Evolutionary conservation across 2,888 invertebrate genomes (phyloP), one percentile per base, ranked within the genome.

Genomic region (Drosophila emarginata): DNA sequence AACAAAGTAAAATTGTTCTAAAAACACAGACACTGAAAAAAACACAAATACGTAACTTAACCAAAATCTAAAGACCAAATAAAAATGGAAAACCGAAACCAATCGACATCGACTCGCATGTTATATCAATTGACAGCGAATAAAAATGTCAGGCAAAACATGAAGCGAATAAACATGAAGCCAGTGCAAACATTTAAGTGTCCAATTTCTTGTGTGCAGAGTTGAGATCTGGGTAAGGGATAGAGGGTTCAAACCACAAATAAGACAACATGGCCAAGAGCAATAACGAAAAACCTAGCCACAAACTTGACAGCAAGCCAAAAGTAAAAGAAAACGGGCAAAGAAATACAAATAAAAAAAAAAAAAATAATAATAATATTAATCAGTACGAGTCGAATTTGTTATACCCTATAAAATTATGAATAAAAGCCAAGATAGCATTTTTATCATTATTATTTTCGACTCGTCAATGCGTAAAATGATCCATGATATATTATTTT

Each of bases 111-210:
- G 54, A 59, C 50, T 61, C 75, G 84, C 80, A 79, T 86, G 88
- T 88, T 86, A 76, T 75, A 88, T 79, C 84, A 79, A 84, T 89
- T 90, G 89, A 90, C 90, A 90, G 90, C 88, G 77, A 90, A 90
- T 89, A 89, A 90, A 90, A 85, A 80, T 84, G 87, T 88, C 89
- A 89, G 84, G 61, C 68, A 69, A 80, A 81, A 78, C 78, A 74
- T 61, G 68, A 61, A 61, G 64, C 71, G 66, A 71, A 77, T 77
- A 82, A 80, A 87, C 79, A 87, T 67, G 57, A 9, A 67, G 70
- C 51, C 71, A 71, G 68, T 60, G 68, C 70, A 68, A 80, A 77
- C 86, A 85, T 82, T 82, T 67, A 77, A 78, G 86, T 87, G 84
- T 85, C 72, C 83, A 78, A 87, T 86, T 87, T 79, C 82, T 79